A percentile compares a stretch with the other conserved stretches of the same genome.
Evolutionary conservation across 2,113 vertebrate species (phyloP).

Genomic region (Atherinomorus stipes): DNA sequence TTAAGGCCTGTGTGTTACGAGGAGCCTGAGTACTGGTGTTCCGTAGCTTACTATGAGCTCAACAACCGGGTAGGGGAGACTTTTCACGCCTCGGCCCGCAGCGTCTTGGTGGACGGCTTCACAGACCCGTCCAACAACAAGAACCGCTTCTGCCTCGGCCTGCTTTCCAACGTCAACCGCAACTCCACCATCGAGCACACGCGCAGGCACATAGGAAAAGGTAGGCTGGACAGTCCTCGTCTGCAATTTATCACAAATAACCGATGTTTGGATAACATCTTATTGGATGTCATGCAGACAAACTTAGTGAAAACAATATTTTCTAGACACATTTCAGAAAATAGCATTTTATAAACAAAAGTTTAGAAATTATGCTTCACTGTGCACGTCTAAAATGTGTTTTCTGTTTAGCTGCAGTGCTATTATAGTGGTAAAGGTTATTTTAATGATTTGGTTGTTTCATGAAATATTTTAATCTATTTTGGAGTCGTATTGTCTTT

Average conservation of each 20-base stretch:
- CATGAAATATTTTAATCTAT: too few relatives aligned
- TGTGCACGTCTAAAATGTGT: too few relatives aligned
- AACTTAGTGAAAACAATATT: neutral
- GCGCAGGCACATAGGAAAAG: constrained; percentile 97
- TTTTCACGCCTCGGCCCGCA: constrained; percentile 94
- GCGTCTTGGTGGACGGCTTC: constrained; percentile 96
- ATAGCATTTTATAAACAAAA: too few relatives aligned
- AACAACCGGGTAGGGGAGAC: constrained; percentile 97
- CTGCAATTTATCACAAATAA: neutral
- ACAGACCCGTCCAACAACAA: constrained; percentile 98
- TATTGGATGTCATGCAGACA: neutral
- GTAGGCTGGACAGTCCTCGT: constrained; percentile 73
- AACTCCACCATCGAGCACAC: constrained; percentile 99
- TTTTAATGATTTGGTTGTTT: too few relatives aligned
- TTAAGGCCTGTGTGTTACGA: constrained; percentile 97
- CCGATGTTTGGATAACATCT: neutral
- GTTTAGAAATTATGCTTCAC: too few relatives aligned
- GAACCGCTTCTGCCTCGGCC: constrained; percentile 96
- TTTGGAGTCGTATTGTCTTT: too few relatives aligned
- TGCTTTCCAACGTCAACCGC: constrained; percentile 97
- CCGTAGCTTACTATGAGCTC: constrained; percentile 97
- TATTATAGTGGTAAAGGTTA: too few relatives aligned
- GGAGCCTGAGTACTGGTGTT: constrained; percentile 97
- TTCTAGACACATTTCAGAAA: too few relatives aligned
- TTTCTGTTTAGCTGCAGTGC: too few relatives aligned